These are phyloP conservation scores for Sycophaga agraensis DNA, from an alignment of 1,140 invertebrate genomes.

Conservation along the genomic window DNA sequence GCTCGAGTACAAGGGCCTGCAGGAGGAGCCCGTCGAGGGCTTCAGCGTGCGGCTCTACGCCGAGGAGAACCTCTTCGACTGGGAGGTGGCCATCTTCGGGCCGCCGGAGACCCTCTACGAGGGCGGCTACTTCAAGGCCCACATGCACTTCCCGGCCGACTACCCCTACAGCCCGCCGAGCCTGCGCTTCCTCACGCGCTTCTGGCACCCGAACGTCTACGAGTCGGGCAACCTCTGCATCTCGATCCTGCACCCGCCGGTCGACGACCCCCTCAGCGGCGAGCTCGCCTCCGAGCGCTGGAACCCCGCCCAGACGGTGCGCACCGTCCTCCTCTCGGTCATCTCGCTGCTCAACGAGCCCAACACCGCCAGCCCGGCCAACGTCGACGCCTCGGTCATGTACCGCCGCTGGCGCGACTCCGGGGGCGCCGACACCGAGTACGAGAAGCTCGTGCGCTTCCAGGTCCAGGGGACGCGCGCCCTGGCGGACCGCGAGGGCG, in stretches of 20 bases:
- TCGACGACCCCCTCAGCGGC: conserved; percentile 98
- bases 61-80: conserved; percentile 99
- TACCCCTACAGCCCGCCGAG: conserved; percentile 98
- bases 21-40: conserved; percentile 97
- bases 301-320: conserved; percentile 99
- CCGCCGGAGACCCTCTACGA: conserved; percentile 98
- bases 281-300: conserved; percentile 98
- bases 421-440: conserved; percentile 98
- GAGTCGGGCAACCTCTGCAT: conserved; percentile 99
- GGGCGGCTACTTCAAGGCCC: conserved; percentile 99
- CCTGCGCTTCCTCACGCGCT: conserved; percentile 97
- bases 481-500: no score
- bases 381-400: conserved; percentile 99
- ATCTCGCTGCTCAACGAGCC: conserved; percentile 99
- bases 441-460: conserved; percentile 98
- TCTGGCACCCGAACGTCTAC: conserved; percentile 99
- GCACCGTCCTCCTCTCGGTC: conserved; percentile 96
- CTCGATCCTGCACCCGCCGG: conserved; percentile 97
- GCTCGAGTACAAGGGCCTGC: conserved; percentile 95
- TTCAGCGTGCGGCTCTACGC: conserved; percentile 95
- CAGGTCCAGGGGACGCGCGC: no score
- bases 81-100: conserved; percentile 99
- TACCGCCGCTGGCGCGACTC: conserved; percentile 98
- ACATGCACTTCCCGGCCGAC: conserved; percentile 96
- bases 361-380: conserved; percentile 98